These are phyloP conservation scores for Frankliniella fusca DNA, from an alignment of 2,888 invertebrate species.

Conservation along the genomic window DNA sequence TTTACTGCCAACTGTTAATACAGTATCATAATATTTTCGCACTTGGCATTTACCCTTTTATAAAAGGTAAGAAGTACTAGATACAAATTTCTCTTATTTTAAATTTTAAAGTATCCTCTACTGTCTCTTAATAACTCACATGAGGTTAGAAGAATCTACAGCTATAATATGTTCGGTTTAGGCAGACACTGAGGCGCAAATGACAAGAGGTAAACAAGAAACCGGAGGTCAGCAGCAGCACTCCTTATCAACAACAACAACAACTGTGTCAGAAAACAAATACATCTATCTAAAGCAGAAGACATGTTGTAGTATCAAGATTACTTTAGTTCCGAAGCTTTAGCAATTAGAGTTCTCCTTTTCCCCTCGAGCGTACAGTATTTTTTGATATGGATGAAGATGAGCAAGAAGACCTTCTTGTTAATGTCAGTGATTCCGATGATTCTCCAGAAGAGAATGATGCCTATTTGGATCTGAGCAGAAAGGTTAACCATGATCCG, in stretches of 20 bases:
- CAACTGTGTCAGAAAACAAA: conserved; percentile 6
- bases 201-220: too few species aligned
- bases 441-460: conserved; percentile 47
- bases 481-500: conserved; percentile 3
- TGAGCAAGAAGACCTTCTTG: conserved; percentile 46
- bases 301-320: conserved; percentile 13
- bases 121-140: too few species aligned
- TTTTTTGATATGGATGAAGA: conserved; percentile 42
- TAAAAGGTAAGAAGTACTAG: too few species aligned
- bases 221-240: too few species aligned
- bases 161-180: too few species aligned
- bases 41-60: too few species aligned
- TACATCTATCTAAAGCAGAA: conserved; percentile 15
- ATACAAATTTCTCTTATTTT: too few species aligned
- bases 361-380: background rate
- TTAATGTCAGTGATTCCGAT: conserved; percentile 44
- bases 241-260: conserved; percentile 8
- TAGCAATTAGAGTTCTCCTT: background rate
- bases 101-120: too few species aligned
- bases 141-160: too few species aligned
- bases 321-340: conserved; percentile 1
- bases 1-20: too few species aligned
- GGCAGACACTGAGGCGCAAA: too few species aligned
- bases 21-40: too few species aligned
- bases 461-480: conserved; percentile 35